A percentile compares a stretch with the other conserved stretches of the same genome.
Evolutionary conservation across 2,797 vertebrate genomes (phyloP).

Genomic region (Capromys pilorides): DNA sequence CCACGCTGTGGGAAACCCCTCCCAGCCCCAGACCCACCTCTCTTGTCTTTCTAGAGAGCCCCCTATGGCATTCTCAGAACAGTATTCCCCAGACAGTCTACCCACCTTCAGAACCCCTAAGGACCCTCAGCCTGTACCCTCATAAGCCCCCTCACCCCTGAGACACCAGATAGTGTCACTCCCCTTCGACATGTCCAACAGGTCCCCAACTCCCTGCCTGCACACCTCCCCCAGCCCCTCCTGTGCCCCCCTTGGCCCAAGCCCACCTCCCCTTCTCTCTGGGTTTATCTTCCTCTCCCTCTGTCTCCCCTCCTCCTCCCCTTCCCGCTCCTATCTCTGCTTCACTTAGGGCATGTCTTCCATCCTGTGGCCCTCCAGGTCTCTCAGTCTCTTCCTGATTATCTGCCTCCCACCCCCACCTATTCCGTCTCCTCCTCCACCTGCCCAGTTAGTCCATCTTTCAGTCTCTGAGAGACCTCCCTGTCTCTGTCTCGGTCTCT

Average conservation of each 20-base stretch:
- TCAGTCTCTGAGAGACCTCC: not conserved
- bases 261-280: not conserved
- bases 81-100: not conserved
- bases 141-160: not conserved
- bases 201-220: not conserved
- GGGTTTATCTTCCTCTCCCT: not conserved
- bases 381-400: not conserved
- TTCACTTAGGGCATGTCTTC: not conserved
- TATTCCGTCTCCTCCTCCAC: not conserved
- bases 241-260: not conserved
- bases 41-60: not conserved
- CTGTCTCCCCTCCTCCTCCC: not conserved
- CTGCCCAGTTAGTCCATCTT: conserved; percentile 62
- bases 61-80: not conserved
- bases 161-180: not conserved
- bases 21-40: not conserved
- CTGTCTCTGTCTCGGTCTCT: not conserved
- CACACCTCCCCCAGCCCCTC: not conserved
- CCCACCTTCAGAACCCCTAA: not conserved
- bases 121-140: not conserved
- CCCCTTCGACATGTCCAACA: not conserved
- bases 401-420: not conserved
- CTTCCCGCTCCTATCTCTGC: not conserved
- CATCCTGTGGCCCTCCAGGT: not conserved
- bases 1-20: not conserved